Percentiles rank a stretch among this genome's conserved stretches.
These are phyloP conservation scores for Tetheella fluctuosa DNA, from an alignment of 2,888 invertebrate species.

Conservation along the genomic window DNA sequence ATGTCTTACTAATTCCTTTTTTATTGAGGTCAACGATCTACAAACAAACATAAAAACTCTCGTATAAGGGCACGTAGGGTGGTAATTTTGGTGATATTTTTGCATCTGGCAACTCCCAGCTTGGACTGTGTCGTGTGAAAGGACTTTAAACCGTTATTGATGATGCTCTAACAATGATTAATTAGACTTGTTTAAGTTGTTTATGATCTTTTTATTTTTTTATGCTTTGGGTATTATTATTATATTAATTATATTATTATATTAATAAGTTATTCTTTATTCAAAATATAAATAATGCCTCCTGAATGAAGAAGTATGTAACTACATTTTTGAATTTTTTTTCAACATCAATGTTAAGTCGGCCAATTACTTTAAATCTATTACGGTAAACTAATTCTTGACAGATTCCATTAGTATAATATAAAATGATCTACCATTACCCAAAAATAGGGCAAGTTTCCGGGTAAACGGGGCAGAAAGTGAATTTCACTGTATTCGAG, in stretches of 20 bases:
- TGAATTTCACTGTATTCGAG: slow-evolving; percentile 67
- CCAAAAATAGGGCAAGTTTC: slow-evolving; percentile 35
- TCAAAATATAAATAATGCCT: too few species aligned
- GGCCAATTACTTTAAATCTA: background rate
- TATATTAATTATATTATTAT: too few species aligned
- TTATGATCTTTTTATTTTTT: background rate
- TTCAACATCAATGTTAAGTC: background rate
- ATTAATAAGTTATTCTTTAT: too few species aligned
- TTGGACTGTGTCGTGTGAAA: slow-evolving; percentile 11
- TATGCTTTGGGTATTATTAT: too few species aligned
- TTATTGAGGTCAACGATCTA: slow-evolving; percentile 42
- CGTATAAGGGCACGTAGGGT: slow-evolving; percentile 39
- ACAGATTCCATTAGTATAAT: slow-evolving; percentile 14
- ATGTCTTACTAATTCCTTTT: slow-evolving; percentile 39
- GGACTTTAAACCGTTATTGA: slow-evolving; percentile 37
- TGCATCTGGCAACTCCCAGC: slow-evolving; percentile 30
- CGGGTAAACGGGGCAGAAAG: slow-evolving; percentile 65
- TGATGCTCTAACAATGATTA: slow-evolving; percentile 16
- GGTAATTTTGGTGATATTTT: slow-evolving; percentile 41
- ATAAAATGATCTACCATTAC: slow-evolving; percentile 10
- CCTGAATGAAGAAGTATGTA: background rate
- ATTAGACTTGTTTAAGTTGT: background rate
- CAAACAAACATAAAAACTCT: slow-evolving; percentile 35
- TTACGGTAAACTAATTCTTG: background rate
- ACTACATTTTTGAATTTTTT: background rate